These are phyloP conservation scores for Erinaceus europaeus DNA, from an alignment of 2,113 vertebrate genomes.

Conservation along the genomic window DNA sequence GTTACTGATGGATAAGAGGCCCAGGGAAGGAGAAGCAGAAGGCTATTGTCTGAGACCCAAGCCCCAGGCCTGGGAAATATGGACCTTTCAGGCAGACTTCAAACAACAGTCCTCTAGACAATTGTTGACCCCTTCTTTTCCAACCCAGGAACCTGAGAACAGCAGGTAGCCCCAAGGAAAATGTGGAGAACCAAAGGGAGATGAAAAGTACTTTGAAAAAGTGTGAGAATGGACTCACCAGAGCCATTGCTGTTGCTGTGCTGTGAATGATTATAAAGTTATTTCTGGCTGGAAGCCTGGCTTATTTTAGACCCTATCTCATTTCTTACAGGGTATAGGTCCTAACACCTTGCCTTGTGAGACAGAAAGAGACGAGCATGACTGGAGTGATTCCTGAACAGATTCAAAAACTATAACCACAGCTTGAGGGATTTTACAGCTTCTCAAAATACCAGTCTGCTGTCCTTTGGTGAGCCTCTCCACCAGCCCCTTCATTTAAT, in stretches of 20 bases:
- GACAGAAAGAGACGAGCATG: neutral
- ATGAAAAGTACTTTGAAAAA: conserved; percentile 67
- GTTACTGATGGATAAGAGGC: neutral
- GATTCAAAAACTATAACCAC: neutral
- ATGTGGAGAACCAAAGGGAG: conserved; percentile 39
- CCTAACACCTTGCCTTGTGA: conserved; percentile 39
- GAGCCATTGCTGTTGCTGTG: conserved; percentile 34
- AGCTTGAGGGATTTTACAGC: conserved; percentile 31
- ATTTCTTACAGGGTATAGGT: conserved; percentile 55
- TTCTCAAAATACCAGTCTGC: neutral
- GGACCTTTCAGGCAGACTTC: neutral
- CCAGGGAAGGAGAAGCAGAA: neutral
- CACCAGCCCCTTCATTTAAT: conserved; percentile 39
- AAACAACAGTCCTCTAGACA: conserved; percentile 21
- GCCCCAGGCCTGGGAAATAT: neutral
- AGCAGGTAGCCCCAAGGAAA: conserved; percentile 49
- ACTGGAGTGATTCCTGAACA: neutral
- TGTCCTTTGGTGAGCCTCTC: conserved; percentile 12
- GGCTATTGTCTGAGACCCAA: neutral
- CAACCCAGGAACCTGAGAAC: neutral
- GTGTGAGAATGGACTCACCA: neutral
- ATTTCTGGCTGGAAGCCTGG: conserved; percentile 62
- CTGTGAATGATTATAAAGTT: conserved; percentile 56
- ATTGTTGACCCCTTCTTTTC: neutral
- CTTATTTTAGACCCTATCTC: conserved; percentile 71